Base-by-base conservation (phyloP, 2,797 vertebrate genomes). In the Enteromius viviparus region DNA sequence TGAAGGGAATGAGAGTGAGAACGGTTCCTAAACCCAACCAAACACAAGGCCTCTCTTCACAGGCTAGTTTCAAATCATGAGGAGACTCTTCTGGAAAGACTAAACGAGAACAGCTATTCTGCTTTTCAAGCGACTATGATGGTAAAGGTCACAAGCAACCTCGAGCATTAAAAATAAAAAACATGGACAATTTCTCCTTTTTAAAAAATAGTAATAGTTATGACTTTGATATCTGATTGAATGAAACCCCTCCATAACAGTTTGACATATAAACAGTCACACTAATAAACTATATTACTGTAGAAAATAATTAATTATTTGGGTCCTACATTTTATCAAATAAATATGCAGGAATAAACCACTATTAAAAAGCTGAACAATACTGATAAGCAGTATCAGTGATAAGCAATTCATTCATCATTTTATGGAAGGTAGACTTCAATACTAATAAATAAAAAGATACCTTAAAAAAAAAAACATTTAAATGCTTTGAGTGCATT, bases 1-100 rank as follows among this genome's bases (percentile, higher is more conserved):
- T 29, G 26, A 34, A 40, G 47, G 66, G 23, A 83, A 37, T 49
- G 42, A 65, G 15, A 70, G 64, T 34, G 19, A 75, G n/a, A 81
- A 62, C 19, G 62, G 29, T 4, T 58, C 62, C 49, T 53, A 72
- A 64, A 76, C 64, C 11, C 23, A 60, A 82, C 23, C 21, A 68
- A 80, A 66, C 34, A 79, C n/a, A 26, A 62, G 42, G 32, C 23
- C 45, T 76, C 66, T 66, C 34, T 53, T 72, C 26, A 47, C 4
- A 17, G 40, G 2, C 49, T 10, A 7, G n/a, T 49, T 34, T 65
- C 11, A 53, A 29, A 51, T 34, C 53, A 1, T 62, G 29, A 64
- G 23, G 7, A 34, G 51, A 15, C 37, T 40, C 23, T 79, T 53
- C 51, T 26, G 49, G 49, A 21, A 65, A 65, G 10, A 19, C 42